Evolutionary conservation across 2,113 vertebrate species (phyloP), one percentile per base, ranked within the genome.

Genomic region (Takifugu flavidus): DNA sequence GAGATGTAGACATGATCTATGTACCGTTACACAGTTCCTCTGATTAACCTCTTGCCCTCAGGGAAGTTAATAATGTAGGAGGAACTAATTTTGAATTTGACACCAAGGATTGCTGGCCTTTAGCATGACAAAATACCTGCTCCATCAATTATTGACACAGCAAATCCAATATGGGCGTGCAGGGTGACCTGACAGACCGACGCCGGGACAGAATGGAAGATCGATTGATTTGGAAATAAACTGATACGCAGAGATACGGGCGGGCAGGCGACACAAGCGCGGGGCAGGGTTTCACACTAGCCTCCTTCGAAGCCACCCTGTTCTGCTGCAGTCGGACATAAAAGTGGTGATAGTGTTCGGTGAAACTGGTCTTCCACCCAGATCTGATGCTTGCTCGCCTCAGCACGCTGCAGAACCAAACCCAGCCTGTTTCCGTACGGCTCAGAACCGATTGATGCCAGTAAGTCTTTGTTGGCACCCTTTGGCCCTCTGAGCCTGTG

Each of bases 21-120:
- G 56, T 49, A 57, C 59, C 7, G 2, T 59, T 77, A 63, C 59
- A 49, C 66, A 70, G 65, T 78, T 78, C 70, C 70, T 82, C 80
- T 82, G 58, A 70, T 81, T 86, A 84, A 82, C 67, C 81, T 79
- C 63, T 70, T 84, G 83, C 87, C 77, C 83, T 83, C 72, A 43
- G 71, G 45, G 13, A 47, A 57, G 85, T 93, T 84, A 91, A 94
- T 92, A 90, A 94, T 94, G 90, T 84, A 95, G 78, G 82, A 91
- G 86, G 90, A 92, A 91, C 90, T 91, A 89, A 94, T 94, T 93
- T 91, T 82, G 91, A 94, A 93, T 87, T 92, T 91, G 93, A 94
- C 91, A 94, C 93, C 91, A 82, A 91, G 88, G 86, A 93, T 91
- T 91, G 91, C 85, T 65, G 81, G 88, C 91, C 91, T 92, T 93